phyloP scores from a whole-genome alignment of 2,888 invertebrate genomes.

The Cheilosia grossa region DNA sequence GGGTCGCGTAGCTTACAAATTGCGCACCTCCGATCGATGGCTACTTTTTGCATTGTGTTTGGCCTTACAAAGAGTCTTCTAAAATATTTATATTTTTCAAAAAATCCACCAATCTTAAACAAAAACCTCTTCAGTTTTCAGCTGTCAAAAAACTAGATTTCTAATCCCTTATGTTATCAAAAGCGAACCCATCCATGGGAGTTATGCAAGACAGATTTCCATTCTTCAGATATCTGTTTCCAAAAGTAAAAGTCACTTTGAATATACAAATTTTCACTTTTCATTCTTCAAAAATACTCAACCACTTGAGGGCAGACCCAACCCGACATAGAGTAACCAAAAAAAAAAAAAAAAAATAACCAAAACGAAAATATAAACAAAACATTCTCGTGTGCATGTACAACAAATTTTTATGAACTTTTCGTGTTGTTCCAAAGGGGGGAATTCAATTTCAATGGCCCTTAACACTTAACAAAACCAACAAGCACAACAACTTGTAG shows the following conservation, averaged over 20 bases:
- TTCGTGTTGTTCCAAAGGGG: conserved; percentile 52
- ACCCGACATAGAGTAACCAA: not conserved
- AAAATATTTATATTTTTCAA: too few relatives aligned
- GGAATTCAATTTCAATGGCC: conserved; percentile 49
- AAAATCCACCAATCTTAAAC: too few relatives aligned
- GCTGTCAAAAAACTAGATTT: too few relatives aligned
- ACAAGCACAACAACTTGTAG: conserved; percentile 64
- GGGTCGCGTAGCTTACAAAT: too few relatives aligned
- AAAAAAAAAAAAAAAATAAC: not conserved
- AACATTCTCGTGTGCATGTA: conserved; percentile 21
- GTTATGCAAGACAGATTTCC: not conserved
- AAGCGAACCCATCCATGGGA: too few relatives aligned
- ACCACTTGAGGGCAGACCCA: conserved; percentile 24
- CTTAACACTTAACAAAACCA: conserved; percentile 62
- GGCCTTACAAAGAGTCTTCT: too few relatives aligned
- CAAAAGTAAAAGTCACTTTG: conserved; percentile 28
- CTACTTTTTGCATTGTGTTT: too few relatives aligned
- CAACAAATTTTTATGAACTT: conserved; percentile 60
- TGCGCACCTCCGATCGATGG: too few relatives aligned
- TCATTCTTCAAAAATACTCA: conserved; percentile 20
- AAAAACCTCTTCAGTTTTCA: too few relatives aligned
- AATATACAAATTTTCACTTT: conserved; percentile 37
- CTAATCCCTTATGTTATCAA: too few relatives aligned
- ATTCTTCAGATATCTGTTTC: not conserved
- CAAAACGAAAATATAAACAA: conserved; percentile 19